phyloP scores from a whole-genome alignment of 2,113 vertebrate species.

The Bolborhynchus lineola region DNA sequence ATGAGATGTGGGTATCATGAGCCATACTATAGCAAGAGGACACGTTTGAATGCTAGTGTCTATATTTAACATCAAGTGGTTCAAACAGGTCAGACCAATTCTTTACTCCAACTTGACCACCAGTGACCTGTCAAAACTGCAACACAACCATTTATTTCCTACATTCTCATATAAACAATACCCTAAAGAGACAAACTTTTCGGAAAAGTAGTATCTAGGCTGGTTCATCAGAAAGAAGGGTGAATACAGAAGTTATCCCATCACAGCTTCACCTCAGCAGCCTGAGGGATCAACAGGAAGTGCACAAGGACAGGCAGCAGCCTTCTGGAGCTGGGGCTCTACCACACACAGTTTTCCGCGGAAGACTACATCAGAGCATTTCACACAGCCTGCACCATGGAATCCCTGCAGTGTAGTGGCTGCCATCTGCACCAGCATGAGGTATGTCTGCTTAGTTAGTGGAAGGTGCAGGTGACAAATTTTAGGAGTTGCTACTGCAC shows the following conservation, averaged over 20 bases:
- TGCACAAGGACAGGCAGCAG: neutral
- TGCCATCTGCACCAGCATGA: neutral
- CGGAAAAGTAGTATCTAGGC: neutral
- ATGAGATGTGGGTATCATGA: accelerated
- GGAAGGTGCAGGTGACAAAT: neutral
- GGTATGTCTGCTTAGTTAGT: neutral
- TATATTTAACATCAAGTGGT: neutral
- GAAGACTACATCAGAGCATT: neutral
- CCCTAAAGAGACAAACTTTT: neutral
- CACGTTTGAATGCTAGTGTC: neutral
- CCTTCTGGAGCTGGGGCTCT: neutral
- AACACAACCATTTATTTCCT: neutral
- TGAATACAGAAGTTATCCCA: neutral
- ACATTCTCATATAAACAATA: neutral
- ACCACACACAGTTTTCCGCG: neutral
- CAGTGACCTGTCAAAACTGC: neutral
- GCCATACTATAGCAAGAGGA: accelerated
- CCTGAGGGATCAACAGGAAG: neutral
- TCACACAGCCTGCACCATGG: neutral
- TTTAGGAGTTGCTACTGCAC: neutral
- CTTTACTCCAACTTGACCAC: neutral
- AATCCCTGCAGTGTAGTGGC: neutral
- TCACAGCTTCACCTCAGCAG: neutral
- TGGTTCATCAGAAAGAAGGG: neutral
- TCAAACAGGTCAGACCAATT: neutral